Base-by-base conservation (phyloP, 2,113 vertebrate species). In the Lontra canadensis region DNA sequence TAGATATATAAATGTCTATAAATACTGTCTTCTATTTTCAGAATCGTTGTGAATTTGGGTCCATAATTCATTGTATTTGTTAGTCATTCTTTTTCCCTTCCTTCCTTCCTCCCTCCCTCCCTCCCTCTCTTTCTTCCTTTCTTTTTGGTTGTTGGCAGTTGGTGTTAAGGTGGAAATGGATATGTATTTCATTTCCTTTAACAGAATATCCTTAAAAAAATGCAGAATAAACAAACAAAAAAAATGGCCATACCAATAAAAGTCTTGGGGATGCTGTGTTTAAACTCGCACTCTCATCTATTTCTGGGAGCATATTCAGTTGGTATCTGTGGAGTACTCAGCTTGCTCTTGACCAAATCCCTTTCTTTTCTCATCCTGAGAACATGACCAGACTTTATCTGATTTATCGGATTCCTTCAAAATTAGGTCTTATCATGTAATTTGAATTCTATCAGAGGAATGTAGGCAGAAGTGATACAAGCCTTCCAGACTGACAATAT, bases 71-170 rank as follows among this genome's bases (percentile, higher is more conserved):
- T 29, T 63, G 13, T 15, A 49, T 65, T 81, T 94, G 1, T 90
- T 26, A 80, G n/a, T 55, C 36, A 81, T 87, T 95, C 7, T 76
- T 76, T 44, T 4, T 67, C 67, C 63, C 12, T 14, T 7, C 21
- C 39, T 42, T 3, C 2, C 12, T 42, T 2, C 0, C 12, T 42
- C 1, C 20, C 5, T 73, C 1, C 10, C 5, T 63, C 1, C 25
- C 10, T 4, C 49, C 52, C 55, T 63, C 34, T 83, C 8, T 2
- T 6, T 12, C 26, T 6, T 42, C 9, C 1, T n/a, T 55, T 23
- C 55, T 29, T 13, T 21, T 21, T 59, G 52, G 14, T 84, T 61
- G 44, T 42, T 85, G 7, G 39, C 31, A 63, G 15, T 42, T 82
- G 29, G 31, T 49, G 1, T 39, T 42, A 6, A 13, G 26, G 49